These are phyloP conservation scores for Euleptes europaea DNA, from an alignment of 2,113 vertebrate species.

Conservation along the genomic window DNA sequence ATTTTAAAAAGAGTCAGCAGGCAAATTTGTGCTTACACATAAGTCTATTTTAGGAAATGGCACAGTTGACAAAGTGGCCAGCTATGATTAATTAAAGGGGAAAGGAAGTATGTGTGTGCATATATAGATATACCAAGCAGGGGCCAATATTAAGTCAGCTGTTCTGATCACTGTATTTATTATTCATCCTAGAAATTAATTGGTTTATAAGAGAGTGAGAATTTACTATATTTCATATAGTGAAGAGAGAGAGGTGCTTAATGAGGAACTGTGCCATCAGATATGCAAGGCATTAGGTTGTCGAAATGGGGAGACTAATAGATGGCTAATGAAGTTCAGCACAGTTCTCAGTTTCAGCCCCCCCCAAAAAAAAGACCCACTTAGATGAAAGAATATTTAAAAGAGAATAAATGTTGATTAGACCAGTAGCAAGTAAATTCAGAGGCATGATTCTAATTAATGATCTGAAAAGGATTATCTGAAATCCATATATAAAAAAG, in stretches of 20 bases:
- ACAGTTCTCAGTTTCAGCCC: not conserved
- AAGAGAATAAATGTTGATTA: not conserved
- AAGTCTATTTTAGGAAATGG: not conserved
- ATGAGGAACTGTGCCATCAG: not conserved
- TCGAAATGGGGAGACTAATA: not conserved
- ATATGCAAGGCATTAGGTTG: not conserved
- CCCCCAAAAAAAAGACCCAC: not conserved
- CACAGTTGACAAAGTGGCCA: not conserved
- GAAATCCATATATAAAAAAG: not conserved
- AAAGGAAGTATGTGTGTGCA: not conserved
- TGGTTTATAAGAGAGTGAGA: not conserved
- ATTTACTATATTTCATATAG: constrained; percentile 12
- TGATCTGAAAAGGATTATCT: not conserved
- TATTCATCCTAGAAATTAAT: constrained; percentile 28
- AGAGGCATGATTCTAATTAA: not conserved
- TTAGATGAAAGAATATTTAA: not conserved
- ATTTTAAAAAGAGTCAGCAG: not conserved
- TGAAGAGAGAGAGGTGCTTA: constrained; percentile 1
- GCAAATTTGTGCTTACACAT: not conserved
- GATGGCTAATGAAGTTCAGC: not conserved
- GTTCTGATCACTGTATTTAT: constrained; percentile 12
- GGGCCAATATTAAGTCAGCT: not conserved
- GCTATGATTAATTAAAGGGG: not conserved
- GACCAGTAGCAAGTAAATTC: not conserved
- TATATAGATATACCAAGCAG: not conserved